Evolutionary conservation across 2,113 vertebrate species (phyloP), one percentile per base, ranked within the genome.

Genomic region (Falco punctatus): DNA sequence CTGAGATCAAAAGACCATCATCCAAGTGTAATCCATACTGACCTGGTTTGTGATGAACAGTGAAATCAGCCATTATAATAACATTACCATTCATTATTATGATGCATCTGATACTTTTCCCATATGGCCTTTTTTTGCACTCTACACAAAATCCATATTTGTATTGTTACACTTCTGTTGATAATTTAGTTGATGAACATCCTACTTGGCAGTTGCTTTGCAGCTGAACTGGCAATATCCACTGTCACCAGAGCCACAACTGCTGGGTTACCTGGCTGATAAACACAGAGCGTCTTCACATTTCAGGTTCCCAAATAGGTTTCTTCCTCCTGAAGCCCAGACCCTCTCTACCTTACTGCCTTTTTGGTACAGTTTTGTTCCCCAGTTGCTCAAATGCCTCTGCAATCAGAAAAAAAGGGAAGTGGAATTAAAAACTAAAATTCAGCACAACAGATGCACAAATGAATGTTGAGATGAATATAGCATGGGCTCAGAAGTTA

Each of bases 381-480:
- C 54, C 95, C 77, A 94, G 90, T 66, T 91, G 92, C 80, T 94
- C 79, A 89, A 91, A 92, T 86, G 79, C 75, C 77, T 80, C 58
- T 81, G 65, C 88, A 94, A 71, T 74, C 40, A 61, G 62, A 8
- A 10, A 5, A 13, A 44, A 59, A 62, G 71, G 77, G 55, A 81
- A 33, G 32, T 2, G 8, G 71, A 97, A 89, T 85, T 69, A 75
- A 91, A 85, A 58, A 82, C 70, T 65, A 62, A 95, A 89, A 94
- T 84, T 96, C 91, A 92, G 95, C 75, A 75, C 62, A 92, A 91
- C 91, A 97, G 96, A 96, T 94, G 96, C 87, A 93, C 69, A 89
- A 96, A 96, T 95, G 96, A 87, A 91, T 89, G 62, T 70, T 81
- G 84, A 88, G 94, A 94, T 89, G 82, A 97, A 95, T 94, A 65